A percentile compares a stretch with the other conserved stretches of the same genome.
Conservation (phyloP, 1,140 invertebrate species). For the Tribolium castaneum region DNA sequence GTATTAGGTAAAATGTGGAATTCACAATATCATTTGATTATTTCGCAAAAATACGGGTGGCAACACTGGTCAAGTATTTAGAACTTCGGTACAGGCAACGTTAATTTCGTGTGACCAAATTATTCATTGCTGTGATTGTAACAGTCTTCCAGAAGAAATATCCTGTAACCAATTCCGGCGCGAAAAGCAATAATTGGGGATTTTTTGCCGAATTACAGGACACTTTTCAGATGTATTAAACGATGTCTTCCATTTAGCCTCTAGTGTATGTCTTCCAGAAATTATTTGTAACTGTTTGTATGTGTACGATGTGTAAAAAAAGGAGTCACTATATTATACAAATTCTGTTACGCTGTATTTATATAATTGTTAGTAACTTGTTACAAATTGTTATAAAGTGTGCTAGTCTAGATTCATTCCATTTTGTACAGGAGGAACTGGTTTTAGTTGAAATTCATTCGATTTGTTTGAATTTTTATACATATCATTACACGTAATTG, state of each 20-base stretch:
- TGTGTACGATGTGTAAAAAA: constrained; percentile 13
- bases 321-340: background rate
- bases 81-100: too few relatives aligned
- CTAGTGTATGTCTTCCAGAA: constrained; percentile 40
- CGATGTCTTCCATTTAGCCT: constrained; percentile 40
- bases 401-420: constrained; percentile 8
- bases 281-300: constrained; percentile 38
- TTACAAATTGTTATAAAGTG: constrained; percentile 38
- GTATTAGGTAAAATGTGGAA: background rate
- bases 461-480: constrained; percentile 36
- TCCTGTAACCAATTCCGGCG: background rate
- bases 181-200: background rate
- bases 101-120: background rate
- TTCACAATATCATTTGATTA: background rate
- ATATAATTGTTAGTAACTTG: constrained; percentile 39
- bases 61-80: background rate
- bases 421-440: background rate
- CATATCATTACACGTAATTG: constrained; percentile 36
- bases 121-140: background rate
- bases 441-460: background rate
- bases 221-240: background rate
- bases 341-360: constrained; percentile 35
- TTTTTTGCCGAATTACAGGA: background rate
- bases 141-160: background rate
- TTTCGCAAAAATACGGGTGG: background rate